Base-by-base conservation (phyloP, 2,797 vertebrate genomes). In the Pantherophis vulpinus region DNA sequence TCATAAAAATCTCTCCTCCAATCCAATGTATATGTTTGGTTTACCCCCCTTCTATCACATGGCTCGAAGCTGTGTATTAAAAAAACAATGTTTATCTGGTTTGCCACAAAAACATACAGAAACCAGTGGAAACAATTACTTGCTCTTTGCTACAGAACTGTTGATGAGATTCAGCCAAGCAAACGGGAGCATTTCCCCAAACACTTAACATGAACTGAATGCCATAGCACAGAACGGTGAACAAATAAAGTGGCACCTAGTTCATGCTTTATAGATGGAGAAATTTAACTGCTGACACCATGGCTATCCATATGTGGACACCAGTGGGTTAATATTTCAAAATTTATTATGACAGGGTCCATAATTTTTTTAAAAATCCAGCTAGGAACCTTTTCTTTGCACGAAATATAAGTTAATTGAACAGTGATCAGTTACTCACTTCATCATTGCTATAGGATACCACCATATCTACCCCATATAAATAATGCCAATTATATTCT, bases 261-360 rank as follows among this genome's bases (percentile, higher is more conserved):
- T 37, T 74, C 18, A 37, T 20, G 70, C 16, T 37, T 18, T 59
- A 42, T 25, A 88, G 27, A n/a, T 7, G 20, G 6, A 23, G 23
- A 88, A 5, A 60, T 79, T 93, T 87, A 96, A 86, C 47, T 37
- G 47, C 23, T 37, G 25, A 79, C 5, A 42, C 59, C 12, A 56
- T 47, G 55, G 18, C 91, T 25, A 60, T 8, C 11, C 42, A 37
- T 63, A 90, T 0, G 14, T 37, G 90, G 3, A 51, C 59, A 86
- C 93, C 91, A 91, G 92, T 94, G 95, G 95, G 79, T 96, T 97
- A 96, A 90, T 66, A 90, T 86, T 12, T 37, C 74, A 29, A 29
- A 93, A n/a, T 14, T 42, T 63, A 29, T 74, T 93, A 47, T 87
- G 32, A 70, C 86, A 90, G 51, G 25, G 2, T 1, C 25, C 23